phyloP scores from a whole-genome alignment of 1,140 invertebrate genomes.

The Olivierus martensii region DNA sequence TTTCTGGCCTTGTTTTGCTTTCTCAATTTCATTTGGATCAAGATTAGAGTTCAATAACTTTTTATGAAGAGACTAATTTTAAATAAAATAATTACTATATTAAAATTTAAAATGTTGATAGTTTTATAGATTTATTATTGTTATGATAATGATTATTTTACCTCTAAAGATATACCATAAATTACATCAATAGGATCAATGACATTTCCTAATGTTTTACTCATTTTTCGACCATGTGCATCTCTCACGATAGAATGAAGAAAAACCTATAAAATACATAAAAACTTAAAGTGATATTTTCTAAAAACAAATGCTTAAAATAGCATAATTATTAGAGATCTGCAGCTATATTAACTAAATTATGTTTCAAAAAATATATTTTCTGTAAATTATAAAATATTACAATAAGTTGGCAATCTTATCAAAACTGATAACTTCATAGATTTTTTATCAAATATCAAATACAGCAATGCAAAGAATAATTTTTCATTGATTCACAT shows the following conservation, averaged over 20 bases:
- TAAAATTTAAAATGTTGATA: not conserved
- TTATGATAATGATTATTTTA: not conserved
- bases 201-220: constrained; percentile 96
- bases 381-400: no score
- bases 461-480: no score
- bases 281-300: no score
- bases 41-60: constrained; percentile 44
- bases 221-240: constrained; percentile 98
- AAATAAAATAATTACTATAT: no score
- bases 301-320: no score
- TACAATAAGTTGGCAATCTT: no score
- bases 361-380: no score
- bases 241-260: constrained; percentile 96
- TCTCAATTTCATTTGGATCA: constrained; percentile 22
- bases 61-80: constrained; percentile 28
- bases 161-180: constrained; percentile 68
- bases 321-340: no score
- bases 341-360: no score
- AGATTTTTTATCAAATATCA: no score
- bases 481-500: no score
- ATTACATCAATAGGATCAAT: constrained; percentile 98
- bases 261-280: constrained; percentile 20
- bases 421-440: no score
- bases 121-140: not conserved
- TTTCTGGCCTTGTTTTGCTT: constrained; percentile 22